Percentiles rank a stretch among this genome's conserved stretches.
Conservation (phyloP, 2,888 invertebrate species). For the Harpagoxenus sublaevis region DNA sequence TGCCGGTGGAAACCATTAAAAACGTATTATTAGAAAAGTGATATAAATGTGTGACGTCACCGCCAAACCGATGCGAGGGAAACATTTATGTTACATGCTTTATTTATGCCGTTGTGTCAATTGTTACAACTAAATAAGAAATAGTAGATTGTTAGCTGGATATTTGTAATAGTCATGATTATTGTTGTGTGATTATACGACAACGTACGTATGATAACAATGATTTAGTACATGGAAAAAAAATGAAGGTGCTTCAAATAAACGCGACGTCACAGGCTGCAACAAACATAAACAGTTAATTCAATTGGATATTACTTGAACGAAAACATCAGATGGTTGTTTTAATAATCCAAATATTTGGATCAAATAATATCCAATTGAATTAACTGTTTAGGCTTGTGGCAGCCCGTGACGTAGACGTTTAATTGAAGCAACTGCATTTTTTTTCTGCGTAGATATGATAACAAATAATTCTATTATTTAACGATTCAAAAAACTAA, state of each 20-base stretch:
- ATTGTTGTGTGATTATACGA: neutral
- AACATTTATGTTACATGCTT: slow-evolving; percentile 38
- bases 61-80: slow-evolving; percentile 34
- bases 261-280: too few relatives aligned
- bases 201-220: neutral
- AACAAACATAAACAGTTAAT: too few relatives aligned
- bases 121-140: neutral
- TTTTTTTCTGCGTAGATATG: neutral
- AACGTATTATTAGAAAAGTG: slow-evolving; percentile 74
- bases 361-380: too few relatives aligned
- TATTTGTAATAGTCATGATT: neutral
- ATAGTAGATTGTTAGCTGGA: neutral
- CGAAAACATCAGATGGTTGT: too few relatives aligned
- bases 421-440: too few relatives aligned
- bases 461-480: neutral
- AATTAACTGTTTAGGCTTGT: too few relatives aligned
- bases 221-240: neutral
- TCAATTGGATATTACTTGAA: too few relatives aligned
- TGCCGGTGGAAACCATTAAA: slow-evolving; percentile 68
- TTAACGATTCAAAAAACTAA: neutral
- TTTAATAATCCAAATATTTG: too few relatives aligned
- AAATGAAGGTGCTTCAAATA: too few relatives aligned
- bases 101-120: slow-evolving; percentile 18
- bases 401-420: too few relatives aligned
- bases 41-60: slow-evolving; percentile 60